Percentiles rank a stretch among this genome's conserved stretches.
Evolutionary conservation across 2,888 invertebrate genomes (phyloP).

Genomic region (Agrotis clavis): DNA sequence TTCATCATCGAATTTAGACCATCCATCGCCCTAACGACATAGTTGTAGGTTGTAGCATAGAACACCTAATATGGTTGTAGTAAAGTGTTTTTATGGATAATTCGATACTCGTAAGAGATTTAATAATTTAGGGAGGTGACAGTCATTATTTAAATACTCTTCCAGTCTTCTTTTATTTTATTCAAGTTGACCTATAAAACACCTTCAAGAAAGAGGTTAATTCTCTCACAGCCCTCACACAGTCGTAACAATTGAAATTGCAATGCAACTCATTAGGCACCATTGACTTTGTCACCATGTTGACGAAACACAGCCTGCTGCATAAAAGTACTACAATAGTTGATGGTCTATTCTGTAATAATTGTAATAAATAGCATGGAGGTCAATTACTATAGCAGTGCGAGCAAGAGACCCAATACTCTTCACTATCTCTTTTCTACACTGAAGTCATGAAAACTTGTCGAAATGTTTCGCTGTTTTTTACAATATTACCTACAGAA

Average conservation of each 20-base stretch:
- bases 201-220: too few relatives aligned
- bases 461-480: too few relatives aligned
- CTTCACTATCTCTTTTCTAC: not conserved
- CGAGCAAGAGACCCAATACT: not conserved
- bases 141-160: not conserved
- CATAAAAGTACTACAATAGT: slow-evolving; percentile 48
- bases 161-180: too few relatives aligned
- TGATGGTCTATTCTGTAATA: slow-evolving; percentile 51
- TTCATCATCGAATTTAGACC: not conserved
- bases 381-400: not conserved
- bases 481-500: too few relatives aligned
- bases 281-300: slow-evolving; percentile 35
- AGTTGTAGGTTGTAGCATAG: too few relatives aligned
- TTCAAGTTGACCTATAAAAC: too few relatives aligned
- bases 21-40: too few relatives aligned
- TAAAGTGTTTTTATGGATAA: too few relatives aligned
- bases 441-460: not conserved
- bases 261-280: slow-evolving; percentile 16
- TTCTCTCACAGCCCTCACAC: slow-evolving; percentile 4
- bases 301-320: slow-evolving; percentile 47
- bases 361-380: too few relatives aligned
- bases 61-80: too few relatives aligned
- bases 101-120: too few relatives aligned
- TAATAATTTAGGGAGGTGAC: not conserved
- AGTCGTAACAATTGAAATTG: slow-evolving; percentile 38